phyloP scores from a whole-genome alignment of 2,113 vertebrate genomes.

The Neotoma lepida region DNA sequence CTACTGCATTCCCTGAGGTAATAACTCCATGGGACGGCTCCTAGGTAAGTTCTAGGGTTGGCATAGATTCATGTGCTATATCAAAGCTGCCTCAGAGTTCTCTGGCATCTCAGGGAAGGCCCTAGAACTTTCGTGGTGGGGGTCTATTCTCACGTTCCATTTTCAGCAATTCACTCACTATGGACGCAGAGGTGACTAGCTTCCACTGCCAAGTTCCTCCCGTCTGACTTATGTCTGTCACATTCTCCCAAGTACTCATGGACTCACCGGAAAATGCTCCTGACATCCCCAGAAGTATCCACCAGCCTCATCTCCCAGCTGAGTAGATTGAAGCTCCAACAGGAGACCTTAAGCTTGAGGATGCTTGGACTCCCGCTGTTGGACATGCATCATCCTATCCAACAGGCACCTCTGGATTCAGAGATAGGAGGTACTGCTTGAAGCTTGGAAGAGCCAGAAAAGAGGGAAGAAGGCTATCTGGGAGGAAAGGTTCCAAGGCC shows the following conservation, averaged over 20 bases:
- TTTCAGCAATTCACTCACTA: accelerated
- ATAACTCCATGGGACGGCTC: accelerated
- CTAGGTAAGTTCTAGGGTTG: not conserved
- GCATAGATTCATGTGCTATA: not conserved
- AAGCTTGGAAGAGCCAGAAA: not conserved
- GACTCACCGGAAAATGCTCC: not conserved
- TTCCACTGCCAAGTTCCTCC: no score
- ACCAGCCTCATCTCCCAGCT: not conserved
- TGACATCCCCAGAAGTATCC: not conserved
- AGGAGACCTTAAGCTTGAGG: not conserved
- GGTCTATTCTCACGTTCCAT: not conserved
- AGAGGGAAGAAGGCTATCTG: not conserved
- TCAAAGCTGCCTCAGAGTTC: not conserved
- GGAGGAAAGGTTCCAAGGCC: accelerated
- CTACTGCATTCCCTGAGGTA: not conserved
- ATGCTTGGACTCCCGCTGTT: not conserved
- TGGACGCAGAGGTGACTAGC: not conserved
- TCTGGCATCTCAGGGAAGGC: not conserved
- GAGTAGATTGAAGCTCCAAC: not conserved
- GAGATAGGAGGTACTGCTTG: not conserved
- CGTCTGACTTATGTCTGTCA: not conserved
- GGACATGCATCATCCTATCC: not conserved
- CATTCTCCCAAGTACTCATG: not conserved
- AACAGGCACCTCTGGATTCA: not conserved
- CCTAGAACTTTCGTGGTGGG: accelerated